Evolutionary conservation across 1,140 invertebrate genomes (phyloP), one percentile per base, ranked within the genome.

Genomic region (Drosophila gunungcola): DNA sequence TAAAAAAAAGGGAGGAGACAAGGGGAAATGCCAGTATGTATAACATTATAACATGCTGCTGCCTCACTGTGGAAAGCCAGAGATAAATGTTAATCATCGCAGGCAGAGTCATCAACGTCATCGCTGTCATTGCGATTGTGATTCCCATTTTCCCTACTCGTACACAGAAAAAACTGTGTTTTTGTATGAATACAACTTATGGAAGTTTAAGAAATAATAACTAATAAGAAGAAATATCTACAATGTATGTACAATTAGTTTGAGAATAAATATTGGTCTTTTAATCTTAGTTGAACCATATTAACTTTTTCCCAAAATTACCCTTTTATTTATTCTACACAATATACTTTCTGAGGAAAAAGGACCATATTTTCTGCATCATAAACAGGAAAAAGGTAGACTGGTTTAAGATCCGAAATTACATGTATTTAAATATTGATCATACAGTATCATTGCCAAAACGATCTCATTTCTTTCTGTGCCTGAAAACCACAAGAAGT

Each of bases 61-160:
- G 48, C 52, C 42, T 76, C 61, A 69, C 69, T 57, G 45, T 55
- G 60, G 78, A 81, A 77, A 79, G 80, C 63, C 48, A 54, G 38
- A 77, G 63, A 85, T 49, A 86, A 86, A 80, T 75, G 75, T 83
- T 78, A 78, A 82, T 82, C 80, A 82, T 73, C 42, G 38, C 38
- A 51, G 45, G 41, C 51, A 64, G 42, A 65, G 56, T 65, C 73
- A 67, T 78, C 79, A 69, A 65, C 75, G 61, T 78, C 69, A 74
- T 79, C 77, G 58, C 54, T 68, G 58, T 70, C 78, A 80, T 62
- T 81, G 78, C 80, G 56, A 80, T 63, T 81, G 82, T 52, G 61
- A 60, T 63, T 69, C 29, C 73, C 61, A 72, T 32, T 64, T 58
- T 56, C 58, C 61, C 72, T 55, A 73, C 65, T 32, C 42, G 51